phyloP scores from a whole-genome alignment of 2,797 vertebrate species.

The Tolypeutes matacus region DNA sequence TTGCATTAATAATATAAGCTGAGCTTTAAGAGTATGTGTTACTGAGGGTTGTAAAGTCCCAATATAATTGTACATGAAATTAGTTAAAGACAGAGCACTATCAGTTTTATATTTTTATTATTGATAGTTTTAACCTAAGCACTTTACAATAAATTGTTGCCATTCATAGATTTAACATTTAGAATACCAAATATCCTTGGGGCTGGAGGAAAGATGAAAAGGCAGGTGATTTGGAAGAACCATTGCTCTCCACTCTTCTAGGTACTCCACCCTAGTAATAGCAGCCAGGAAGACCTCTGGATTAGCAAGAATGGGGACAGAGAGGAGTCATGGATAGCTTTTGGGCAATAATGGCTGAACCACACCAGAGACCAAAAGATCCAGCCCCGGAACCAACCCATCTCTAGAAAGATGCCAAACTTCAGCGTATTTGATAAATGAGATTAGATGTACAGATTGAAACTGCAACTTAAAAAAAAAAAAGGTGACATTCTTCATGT shows the following conservation, averaged over 20 bases:
- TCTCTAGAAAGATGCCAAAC: background rate
- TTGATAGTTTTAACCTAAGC: background rate
- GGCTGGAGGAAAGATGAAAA: background rate
- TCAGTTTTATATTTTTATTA: background rate
- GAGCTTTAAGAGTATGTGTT: background rate
- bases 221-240: background rate
- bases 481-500: conserved; percentile 4
- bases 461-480: background rate
- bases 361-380: background rate
- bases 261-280: too few relatives aligned
- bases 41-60: background rate
- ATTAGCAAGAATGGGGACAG: background rate
- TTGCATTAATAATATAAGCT: background rate
- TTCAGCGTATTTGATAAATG: background rate
- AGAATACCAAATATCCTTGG: background rate
- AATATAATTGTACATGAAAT: background rate
- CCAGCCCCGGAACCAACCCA: background rate
- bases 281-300: background rate
- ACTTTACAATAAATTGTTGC: background rate
- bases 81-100: background rate
- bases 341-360: background rate
- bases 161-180: background rate
- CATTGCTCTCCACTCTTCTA: background rate
- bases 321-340: background rate
- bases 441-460: background rate